phyloP scores from a whole-genome alignment of 2,113 vertebrate species.

The Phalacrocorax carbo region DNA sequence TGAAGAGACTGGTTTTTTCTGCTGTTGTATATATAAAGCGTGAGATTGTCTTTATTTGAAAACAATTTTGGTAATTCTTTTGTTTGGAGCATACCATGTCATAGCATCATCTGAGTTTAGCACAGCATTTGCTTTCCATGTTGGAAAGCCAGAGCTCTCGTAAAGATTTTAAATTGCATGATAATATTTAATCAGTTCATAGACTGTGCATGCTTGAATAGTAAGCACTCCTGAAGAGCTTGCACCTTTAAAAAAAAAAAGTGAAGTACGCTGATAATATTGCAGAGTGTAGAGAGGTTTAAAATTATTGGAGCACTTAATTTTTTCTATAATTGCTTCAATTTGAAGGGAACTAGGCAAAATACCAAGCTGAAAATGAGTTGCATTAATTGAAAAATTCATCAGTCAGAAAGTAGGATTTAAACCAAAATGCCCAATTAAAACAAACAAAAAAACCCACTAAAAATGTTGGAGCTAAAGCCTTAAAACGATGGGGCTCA shows the following conservation, averaged over 20 bases:
- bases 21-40: not conserved
- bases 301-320: constrained; percentile 64
- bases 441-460: not conserved
- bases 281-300: constrained; percentile 40
- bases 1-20: not conserved
- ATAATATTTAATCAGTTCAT: constrained; percentile 47
- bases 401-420: constrained; percentile 61
- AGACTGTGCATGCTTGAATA: not conserved
- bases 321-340: constrained; percentile 67
- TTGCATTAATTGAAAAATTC: constrained; percentile 57
- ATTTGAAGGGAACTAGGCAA: constrained; percentile 66
- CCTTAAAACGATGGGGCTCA: not conserved
- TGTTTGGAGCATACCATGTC: not conserved
- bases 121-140: not conserved
- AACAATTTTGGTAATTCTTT: not conserved
- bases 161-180: constrained; percentile 29
- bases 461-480: not conserved
- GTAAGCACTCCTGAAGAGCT: constrained; percentile 58
- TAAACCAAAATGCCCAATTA: constrained; percentile 53
- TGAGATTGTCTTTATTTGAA: not conserved
- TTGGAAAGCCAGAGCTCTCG: constrained; percentile 2
- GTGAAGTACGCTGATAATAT: constrained; percentile 41
- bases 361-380: constrained; percentile 65
- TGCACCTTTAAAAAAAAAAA: constrained; percentile 44
- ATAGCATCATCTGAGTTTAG: not conserved